These are phyloP conservation scores for Tinamus guttatus DNA, from an alignment of 2,113 vertebrate species.

Conservation along the genomic window DNA sequence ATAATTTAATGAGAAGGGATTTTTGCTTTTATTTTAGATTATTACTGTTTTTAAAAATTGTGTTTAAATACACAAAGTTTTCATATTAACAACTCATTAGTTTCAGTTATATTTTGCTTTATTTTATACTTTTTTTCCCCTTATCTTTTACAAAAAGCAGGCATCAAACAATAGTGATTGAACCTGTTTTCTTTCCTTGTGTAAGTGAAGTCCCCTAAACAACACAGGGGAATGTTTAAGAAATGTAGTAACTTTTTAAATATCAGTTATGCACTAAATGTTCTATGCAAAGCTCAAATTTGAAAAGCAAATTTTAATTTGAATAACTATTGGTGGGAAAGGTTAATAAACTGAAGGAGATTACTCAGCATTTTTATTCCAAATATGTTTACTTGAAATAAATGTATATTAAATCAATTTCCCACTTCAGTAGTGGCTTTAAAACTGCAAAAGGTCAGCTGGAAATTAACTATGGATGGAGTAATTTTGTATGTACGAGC, in stretches of 20 bases:
- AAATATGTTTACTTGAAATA: not conserved
- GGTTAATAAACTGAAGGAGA: not conserved
- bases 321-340: not conserved
- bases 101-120: not conserved
- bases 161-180: not conserved
- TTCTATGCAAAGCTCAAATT: not conserved
- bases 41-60: too few species aligned
- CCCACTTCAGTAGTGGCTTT: not conserved
- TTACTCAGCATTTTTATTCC: not conserved
- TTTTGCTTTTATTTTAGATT: not conserved
- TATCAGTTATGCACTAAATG: not conserved
- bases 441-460: not conserved
- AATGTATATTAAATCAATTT: not conserved
- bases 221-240: not conserved
- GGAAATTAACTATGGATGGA: not conserved
- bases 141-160: not conserved
- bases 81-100: not conserved
- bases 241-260: not conserved
- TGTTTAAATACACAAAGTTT: not conserved
- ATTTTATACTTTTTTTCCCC: not conserved
- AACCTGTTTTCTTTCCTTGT: not conserved
- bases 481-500: not conserved
- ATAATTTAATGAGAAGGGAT: not conserved
- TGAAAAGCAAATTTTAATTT: not conserved
- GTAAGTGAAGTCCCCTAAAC: not conserved